Conservation (phyloP, 1,140 invertebrate species). For the Drosophila mojavensis region DNA sequence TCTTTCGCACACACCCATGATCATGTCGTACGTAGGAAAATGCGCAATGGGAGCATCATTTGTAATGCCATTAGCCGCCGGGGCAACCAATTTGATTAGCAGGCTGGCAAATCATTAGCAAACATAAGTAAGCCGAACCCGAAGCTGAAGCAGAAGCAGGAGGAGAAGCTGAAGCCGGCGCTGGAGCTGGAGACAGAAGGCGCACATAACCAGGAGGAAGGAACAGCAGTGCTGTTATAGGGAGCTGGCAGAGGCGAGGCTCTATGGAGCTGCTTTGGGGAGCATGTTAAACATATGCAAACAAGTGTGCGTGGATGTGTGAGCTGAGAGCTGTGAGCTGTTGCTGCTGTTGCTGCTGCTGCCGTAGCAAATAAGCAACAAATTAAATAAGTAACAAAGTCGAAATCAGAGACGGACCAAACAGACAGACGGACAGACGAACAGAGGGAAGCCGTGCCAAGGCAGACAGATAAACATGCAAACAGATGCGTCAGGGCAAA, state of each 20-base stretch:
- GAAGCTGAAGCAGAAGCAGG: neutral
- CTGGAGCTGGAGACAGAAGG: neutral
- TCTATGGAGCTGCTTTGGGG: neutral
- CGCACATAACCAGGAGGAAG: too few species aligned
- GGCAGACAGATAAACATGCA: constrained; percentile 45
- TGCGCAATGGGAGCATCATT: constrained; percentile 9
- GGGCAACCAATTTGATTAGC: constrained; percentile 75
- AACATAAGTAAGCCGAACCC: constrained; percentile 55
- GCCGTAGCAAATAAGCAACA: constrained; percentile 73
- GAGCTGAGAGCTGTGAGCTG: too few species aligned
- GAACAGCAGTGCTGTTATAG: too few species aligned
- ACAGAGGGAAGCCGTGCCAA: neutral
- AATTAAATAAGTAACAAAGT: constrained; percentile 81
- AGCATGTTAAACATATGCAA: constrained; percentile 78
- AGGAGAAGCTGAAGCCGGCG: neutral
- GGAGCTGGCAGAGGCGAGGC: too few species aligned
- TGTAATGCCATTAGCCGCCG: constrained; percentile 60
- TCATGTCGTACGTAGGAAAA: too few species aligned
- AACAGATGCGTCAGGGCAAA: constrained; percentile 35
- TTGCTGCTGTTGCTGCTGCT: neutral
- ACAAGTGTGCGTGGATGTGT: constrained; percentile 62
- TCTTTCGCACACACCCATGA: too few species aligned
- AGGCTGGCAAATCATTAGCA: constrained; percentile 74
- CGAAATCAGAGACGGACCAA: constrained; percentile 43
- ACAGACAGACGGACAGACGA: constrained; percentile 2